Percentiles rank a stretch among this genome's conserved stretches.
Conservation (phyloP, 1,140 invertebrate genomes). For the Globodera ellingtonae region DNA sequence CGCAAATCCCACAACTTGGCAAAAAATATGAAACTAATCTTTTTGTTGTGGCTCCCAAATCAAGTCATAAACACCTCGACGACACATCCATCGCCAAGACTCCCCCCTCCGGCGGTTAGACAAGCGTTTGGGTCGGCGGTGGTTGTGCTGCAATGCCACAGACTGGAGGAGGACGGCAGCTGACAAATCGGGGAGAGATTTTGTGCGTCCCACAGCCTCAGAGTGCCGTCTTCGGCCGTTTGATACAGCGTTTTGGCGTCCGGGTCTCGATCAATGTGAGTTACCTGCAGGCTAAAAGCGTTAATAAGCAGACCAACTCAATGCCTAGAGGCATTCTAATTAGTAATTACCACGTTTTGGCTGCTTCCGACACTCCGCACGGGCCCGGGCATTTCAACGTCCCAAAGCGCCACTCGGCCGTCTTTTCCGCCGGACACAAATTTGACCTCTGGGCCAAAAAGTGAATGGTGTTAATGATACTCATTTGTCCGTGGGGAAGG, state of each 20-base stretch:
- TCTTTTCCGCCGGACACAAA: constrained; percentile 43
- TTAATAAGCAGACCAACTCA: not conserved
- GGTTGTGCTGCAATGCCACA: constrained; percentile 42
- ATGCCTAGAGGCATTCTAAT: not conserved
- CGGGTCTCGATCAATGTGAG: constrained; percentile 41
- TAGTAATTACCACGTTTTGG: constrained; percentile 30
- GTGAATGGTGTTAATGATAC: not conserved
- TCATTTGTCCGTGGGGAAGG: constrained; percentile 16
- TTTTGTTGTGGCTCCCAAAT: not conserved
- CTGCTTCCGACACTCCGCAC: constrained; percentile 26
- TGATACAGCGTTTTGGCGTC: constrained; percentile 39
- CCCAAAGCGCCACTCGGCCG: constrained; percentile 34
- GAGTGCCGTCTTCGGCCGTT: constrained; percentile 48
- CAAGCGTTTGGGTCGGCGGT: constrained; percentile 23
- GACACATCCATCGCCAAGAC: constrained; percentile 40
- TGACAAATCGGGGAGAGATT: constrained; percentile 43
- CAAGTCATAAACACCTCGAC: constrained; percentile 38
- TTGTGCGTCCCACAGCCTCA: constrained; percentile 44
- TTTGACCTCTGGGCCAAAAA: constrained; percentile 30
- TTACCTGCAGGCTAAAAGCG: constrained; percentile 16
- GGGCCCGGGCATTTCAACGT: constrained; percentile 20
- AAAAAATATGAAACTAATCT: not conserved
- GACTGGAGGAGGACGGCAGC: constrained; percentile 22
- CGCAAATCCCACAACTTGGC: constrained; percentile 49
- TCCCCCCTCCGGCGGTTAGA: constrained; percentile 43